Base-by-base conservation (phyloP, 1,140 invertebrate species). In the Bombus confusus region DNA sequence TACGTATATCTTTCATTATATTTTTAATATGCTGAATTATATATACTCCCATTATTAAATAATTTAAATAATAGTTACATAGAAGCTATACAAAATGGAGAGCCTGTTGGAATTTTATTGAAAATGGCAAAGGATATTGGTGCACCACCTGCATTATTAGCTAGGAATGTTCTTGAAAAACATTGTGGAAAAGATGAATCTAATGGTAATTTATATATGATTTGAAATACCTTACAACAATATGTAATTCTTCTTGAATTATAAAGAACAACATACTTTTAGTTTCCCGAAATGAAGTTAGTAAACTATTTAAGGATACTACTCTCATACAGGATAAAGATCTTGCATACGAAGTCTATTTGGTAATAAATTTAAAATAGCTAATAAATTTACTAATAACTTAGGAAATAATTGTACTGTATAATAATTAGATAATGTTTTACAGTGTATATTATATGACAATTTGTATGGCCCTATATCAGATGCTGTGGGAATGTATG, bases 281-380 rank as follows among this genome's bases (percentile, higher is more conserved):
- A 92, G 90, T 88, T 85, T 83, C 89, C 25, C 86, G 82, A 77
- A 85, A 76, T 52, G 59, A 94, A 84, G 91, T 97, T 9, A 96
- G 96, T 80, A 95, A 96, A 88, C 94, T 96, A 84, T 94, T 98
- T 86, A 97, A 97, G 91, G 97, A 98, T 90, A 97, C 97, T 34
- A 96, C 96, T 31, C 90, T 97, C 31, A 98, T 98, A 88, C 94
- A 96, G 85, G 96, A 98, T 93, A 95, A 95, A 80, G 94, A 96
- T 90, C 95, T 98, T 37, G 97, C 98, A 3, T 96, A 96, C 93
- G 97, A 98, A 96, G 96, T 98, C 18, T 97, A 97, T 94, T 94
- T 97, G 95, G 97, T 98, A 96, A 95, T 86, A 78, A 64, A 71
- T 37, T 75, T 28, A 72, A 92, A 66, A 22, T 52, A 52, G 47